Conservation (phyloP, 2,797 vertebrate species). For the Anguilla megastoma region DNA sequence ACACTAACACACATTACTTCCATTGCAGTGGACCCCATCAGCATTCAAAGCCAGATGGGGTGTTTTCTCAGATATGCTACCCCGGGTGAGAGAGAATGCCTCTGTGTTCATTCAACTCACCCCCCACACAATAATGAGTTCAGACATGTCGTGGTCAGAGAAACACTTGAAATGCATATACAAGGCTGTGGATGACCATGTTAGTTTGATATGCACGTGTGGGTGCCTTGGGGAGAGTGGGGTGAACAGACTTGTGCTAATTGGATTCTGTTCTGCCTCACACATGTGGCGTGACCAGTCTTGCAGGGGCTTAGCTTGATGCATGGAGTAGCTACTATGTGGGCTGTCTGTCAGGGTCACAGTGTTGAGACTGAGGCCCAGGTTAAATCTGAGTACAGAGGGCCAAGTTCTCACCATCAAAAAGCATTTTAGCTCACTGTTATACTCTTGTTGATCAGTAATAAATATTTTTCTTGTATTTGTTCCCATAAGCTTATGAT, state of each 20-base stretch:
- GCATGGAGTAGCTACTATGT: not conserved
- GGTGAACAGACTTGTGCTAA: not conserved
- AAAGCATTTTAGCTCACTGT: not conserved
- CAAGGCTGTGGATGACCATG: not conserved
- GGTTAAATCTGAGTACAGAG: not conserved
- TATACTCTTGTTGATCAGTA: not conserved
- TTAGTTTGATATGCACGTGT: constrained; percentile 6
- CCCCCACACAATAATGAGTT: constrained; percentile 46
- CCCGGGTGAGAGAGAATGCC: constrained; percentile 52
- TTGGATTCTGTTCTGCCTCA: not conserved
- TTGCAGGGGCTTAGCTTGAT: not conserved
- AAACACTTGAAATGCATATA: constrained; percentile 33
- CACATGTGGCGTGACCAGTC: constrained; percentile 7
- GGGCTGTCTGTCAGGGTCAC: not conserved
- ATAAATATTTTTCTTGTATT: not conserved
- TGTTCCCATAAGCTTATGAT: not conserved
- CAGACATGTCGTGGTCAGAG: constrained; percentile 33
- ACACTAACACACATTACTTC: constrained; percentile 71
- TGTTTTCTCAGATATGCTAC: constrained; percentile 50
- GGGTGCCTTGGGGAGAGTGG: not conserved
- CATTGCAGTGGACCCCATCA: constrained; percentile 66
- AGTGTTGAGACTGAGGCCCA: not conserved
- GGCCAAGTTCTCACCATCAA: not conserved
- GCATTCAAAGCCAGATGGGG: constrained; percentile 68
- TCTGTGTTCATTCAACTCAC: constrained; percentile 46